Conservation (phyloP, 2,113 vertebrate species). For the Albula glossodonta region DNA sequence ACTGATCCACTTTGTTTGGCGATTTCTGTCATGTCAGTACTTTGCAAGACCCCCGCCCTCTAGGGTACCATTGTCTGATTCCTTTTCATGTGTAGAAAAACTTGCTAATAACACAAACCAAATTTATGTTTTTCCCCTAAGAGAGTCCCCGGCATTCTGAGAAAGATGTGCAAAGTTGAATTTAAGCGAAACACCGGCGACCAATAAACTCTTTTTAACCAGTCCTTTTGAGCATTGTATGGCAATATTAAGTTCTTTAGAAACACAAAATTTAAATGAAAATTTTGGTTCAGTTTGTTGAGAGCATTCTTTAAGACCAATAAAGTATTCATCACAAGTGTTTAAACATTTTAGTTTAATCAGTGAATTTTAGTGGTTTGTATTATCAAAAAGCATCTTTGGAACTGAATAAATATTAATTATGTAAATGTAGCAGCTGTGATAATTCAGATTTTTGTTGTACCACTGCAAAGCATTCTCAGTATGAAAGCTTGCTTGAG, state of each 20-base stretch:
- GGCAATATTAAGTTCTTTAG: conserved; percentile 58
- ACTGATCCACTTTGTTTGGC: conserved; percentile 72
- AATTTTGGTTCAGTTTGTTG: conserved; percentile 25
- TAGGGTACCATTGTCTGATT: conserved; percentile 72
- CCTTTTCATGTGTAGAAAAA: conserved; percentile 65
- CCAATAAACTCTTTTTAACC: conserved; percentile 63
- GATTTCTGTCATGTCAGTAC: conserved; percentile 75
- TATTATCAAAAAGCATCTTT: not conserved
- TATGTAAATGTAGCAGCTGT: not conserved
- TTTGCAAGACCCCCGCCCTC: conserved; percentile 62
- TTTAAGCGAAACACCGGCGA: conserved; percentile 67
- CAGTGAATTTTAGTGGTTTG: not conserved
- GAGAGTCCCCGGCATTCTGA: conserved; percentile 61
- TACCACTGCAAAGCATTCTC: not conserved
- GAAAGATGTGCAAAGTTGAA: conserved; percentile 73
- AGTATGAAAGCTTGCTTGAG: not conserved
- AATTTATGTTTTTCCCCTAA: conserved; percentile 66
- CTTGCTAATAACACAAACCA: conserved; percentile 74
- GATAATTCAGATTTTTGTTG: not conserved
- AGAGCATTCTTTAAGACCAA: not conserved
- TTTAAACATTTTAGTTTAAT: not conserved
- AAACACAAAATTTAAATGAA: conserved; percentile 51
- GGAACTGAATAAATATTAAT: not conserved
- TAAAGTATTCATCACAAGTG: not conserved
- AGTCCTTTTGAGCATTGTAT: conserved; percentile 62